Conservation (phyloP, 1,140 invertebrate genomes). For the Helicoverpa zea region DNA sequence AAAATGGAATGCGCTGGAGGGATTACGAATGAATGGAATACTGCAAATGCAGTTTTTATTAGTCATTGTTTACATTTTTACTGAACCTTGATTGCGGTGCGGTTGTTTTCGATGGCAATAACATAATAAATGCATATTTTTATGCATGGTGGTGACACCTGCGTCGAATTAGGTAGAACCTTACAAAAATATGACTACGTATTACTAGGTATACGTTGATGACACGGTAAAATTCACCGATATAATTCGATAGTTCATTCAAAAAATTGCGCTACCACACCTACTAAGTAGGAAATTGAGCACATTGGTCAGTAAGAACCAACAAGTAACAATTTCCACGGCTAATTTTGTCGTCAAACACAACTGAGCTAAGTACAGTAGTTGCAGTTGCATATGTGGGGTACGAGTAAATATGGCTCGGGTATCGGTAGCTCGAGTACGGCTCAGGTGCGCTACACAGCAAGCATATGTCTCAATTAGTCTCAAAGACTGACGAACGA, state of each 20-base stretch:
- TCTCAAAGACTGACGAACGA: neutral
- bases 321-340: neutral
- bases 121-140: conserved; percentile 25
- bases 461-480: conserved; percentile 1
- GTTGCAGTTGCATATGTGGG: neutral
- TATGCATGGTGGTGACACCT: conserved; percentile 1
- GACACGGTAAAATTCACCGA: too few relatives aligned
- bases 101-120: conserved; percentile 7
- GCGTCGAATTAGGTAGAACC: neutral
- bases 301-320: neutral
- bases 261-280: too few relatives aligned
- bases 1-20: conserved; percentile 25
- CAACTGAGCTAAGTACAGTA: too few relatives aligned
- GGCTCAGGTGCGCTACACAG: neutral
- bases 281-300: too few relatives aligned
- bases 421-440: neutral
- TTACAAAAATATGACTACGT: too few relatives aligned
- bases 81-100: conserved; percentile 1
- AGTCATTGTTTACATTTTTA: conserved; percentile 36
- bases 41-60: conserved; percentile 31
- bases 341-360: neutral
- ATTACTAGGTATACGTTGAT: too few relatives aligned
- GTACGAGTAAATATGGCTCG: neutral
- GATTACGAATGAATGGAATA: conserved; percentile 35
- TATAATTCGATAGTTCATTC: too few relatives aligned